Evolutionary conservation across 2,888 invertebrate species (phyloP), one percentile per base, ranked within the genome.

Genomic region (Lymantria dispar): DNA sequence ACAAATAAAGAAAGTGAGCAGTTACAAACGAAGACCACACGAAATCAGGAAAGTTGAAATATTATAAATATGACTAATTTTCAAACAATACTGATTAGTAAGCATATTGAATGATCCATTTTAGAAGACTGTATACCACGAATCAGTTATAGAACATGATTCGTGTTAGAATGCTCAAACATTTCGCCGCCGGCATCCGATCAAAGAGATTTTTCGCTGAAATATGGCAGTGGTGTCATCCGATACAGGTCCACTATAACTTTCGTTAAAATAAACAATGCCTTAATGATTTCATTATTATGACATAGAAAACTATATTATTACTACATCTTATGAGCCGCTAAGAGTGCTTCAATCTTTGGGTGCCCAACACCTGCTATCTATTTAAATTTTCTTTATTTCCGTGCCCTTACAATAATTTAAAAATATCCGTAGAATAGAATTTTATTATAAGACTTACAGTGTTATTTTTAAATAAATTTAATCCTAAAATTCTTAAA

Each of bases 81-180:
- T 56, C 50, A 50, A 59, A 57, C 48, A 50, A 50, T 70, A 62
- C 61, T 50, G 47, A 64, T 60, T 56, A 39, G 50, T 54, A 53
- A 63, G 63, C 57, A 37, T 52, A 47, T 48, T 73, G 70, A 70
- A 61, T 66, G 68, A 69, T 78, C 76, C 63, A 80, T 87, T 88
- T 87, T 76, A 80, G 81, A 77, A 81, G 64, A 77, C 79, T 78
- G 65, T 71, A 50, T 65, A 64, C 65, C 50, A 64, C 58, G 64
- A 58, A 64, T 62, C 65, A 60, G 63, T 53, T 68, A 66, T 71
- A 66, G 70, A 63, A 67, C 69, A 64, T 64, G 63, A 74, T 72
- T 79, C 90, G 90, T 90, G 90, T 85, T 83, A 76, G 87, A 87
- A 90, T 90, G 86, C 78, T 72, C 78, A 88, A n/a, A 89, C 89